phyloP scores from a whole-genome alignment of 2,888 invertebrate species.

The Hirtodrosophila cameraria region DNA sequence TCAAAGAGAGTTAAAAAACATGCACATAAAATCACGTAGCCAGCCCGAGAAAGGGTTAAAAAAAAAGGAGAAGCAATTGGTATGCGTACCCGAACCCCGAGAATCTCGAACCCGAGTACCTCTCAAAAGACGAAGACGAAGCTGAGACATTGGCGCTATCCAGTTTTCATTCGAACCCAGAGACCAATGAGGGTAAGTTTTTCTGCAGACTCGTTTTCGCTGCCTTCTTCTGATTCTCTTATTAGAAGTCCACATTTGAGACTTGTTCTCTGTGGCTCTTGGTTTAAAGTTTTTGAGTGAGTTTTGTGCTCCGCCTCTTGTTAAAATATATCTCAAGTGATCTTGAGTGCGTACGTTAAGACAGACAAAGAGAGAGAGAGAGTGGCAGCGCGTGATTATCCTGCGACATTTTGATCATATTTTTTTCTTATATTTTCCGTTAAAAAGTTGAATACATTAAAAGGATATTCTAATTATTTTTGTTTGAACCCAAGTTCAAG shows the following conservation, averaged over 20 bases:
- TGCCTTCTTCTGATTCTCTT: conserved; percentile 30
- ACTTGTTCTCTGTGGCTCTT: conserved; percentile 2
- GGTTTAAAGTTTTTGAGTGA: conserved; percentile 37
- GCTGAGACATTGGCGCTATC: conserved; percentile 12
- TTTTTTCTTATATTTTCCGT: conserved; percentile 57
- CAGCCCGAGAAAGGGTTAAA: conserved; percentile 65
- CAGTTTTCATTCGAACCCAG: conserved; percentile 27
- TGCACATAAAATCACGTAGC: conserved; percentile 68
- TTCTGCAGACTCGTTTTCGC: conserved; percentile 39
- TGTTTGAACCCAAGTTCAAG: not conserved
- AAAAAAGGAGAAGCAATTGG: conserved; percentile 24
- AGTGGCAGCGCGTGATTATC: conserved; percentile 1
- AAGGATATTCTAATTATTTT: conserved; percentile 7
- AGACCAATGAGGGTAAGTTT: conserved; percentile 64
- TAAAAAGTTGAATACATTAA: conserved; percentile 42
- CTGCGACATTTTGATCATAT: conserved; percentile 21
- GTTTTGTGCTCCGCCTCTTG: conserved; percentile 56
- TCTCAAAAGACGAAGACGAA: conserved; percentile 1
- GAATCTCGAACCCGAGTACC: too few relatives aligned
- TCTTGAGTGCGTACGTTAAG: conserved; percentile 5
- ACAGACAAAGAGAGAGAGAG: too few relatives aligned
- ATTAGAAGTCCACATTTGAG: conserved; percentile 26
- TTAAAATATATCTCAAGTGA: not conserved
- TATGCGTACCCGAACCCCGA: conserved; percentile 28
- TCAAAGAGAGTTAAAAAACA: conserved; percentile 53